phyloP scores from a whole-genome alignment of 53 echinoderm and acorn worm genomes.

The Temnopleurus reevesii region DNA sequence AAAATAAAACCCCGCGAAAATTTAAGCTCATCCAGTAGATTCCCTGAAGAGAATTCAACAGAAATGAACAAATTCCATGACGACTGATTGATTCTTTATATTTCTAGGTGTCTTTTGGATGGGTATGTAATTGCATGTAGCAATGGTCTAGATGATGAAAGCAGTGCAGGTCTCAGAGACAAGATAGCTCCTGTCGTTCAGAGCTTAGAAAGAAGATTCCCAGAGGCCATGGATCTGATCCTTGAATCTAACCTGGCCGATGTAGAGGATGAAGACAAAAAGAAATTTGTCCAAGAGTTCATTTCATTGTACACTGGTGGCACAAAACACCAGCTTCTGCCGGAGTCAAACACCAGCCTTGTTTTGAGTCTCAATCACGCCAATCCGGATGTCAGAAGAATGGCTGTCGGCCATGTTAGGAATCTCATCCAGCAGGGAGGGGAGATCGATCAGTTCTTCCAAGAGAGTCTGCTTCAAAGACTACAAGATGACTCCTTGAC shows the following conservation, averaged over 20 bases:
- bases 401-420: constrained; percentile 76
- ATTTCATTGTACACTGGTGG: constrained; percentile 73
- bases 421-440: constrained; percentile 60
- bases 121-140: constrained; percentile 52
- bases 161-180: constrained; percentile 34
- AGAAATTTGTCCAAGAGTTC: constrained; percentile 71
- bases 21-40: too few species aligned
- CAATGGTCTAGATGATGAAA: neutral
- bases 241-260: constrained; percentile 63
- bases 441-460: constrained; percentile 35
- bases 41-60: too few species aligned
- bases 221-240: constrained; percentile 81
- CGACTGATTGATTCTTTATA: neutral
- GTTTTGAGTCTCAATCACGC: constrained; percentile 94
- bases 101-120: constrained; percentile 57
- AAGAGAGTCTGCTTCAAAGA: constrained; percentile 67
- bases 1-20: too few species aligned
- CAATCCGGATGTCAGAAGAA: constrained; percentile 66
- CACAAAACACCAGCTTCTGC: constrained; percentile 83
- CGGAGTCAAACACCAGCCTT: constrained; percentile 71
- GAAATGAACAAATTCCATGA: too few species aligned
- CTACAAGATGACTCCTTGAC: constrained; percentile 70
- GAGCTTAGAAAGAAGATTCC: constrained; percentile 71
- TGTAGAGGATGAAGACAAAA: constrained; percentile 44
- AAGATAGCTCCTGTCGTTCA: constrained; percentile 57